Evolutionary conservation across 2,113 vertebrate species (phyloP), one percentile per base, ranked within the genome.

Genomic region (Scytalopus superciliaris): DNA sequence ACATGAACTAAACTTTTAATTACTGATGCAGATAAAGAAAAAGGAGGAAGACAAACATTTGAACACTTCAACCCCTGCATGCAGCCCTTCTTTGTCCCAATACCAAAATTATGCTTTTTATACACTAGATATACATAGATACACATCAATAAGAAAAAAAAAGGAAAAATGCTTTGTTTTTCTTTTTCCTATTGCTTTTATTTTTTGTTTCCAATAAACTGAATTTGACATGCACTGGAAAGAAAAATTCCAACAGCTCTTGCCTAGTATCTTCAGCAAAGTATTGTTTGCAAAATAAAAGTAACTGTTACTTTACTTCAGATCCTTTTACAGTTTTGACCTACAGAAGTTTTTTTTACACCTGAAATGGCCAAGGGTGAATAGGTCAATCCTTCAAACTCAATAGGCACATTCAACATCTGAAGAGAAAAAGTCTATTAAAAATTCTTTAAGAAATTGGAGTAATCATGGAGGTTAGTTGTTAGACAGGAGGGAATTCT

Each of bases 401-500:
- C 82, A 84, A 9, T 70, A 59, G 92, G 35, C 21, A 70, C 72
- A 83, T 93, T 94, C 47, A 94, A 90, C 75, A 74, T 93, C 89
- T 93, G 45, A 91, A 66, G 39, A 67, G 59, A 74, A 91, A 78
- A 63, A 35, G 10, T n/a, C 66, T 79, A 72, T 85, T 91, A 94
- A 96, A 95, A 94, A 83, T 62, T 69, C 87, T 76, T 93, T 42
- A 80, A 94, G 93, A 88, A 93, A 96, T 17, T 88, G 72, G 75
- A 96, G 91, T 78, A 93, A 80, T 93, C 0, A 0, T 81, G 40
- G 66, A 91, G 52, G 60, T 67, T 77, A 86, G 55, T 93, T 93
- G 67, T 88, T 95, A 69, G 84, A 64, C 93, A 85, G 63, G 40
- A 55, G 87, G 91, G 94, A 96, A 94, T 96, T 87, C 78, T 86